Base-by-base conservation (phyloP, 2,113 vertebrate species). In the Osmerus eperlanus region DNA sequence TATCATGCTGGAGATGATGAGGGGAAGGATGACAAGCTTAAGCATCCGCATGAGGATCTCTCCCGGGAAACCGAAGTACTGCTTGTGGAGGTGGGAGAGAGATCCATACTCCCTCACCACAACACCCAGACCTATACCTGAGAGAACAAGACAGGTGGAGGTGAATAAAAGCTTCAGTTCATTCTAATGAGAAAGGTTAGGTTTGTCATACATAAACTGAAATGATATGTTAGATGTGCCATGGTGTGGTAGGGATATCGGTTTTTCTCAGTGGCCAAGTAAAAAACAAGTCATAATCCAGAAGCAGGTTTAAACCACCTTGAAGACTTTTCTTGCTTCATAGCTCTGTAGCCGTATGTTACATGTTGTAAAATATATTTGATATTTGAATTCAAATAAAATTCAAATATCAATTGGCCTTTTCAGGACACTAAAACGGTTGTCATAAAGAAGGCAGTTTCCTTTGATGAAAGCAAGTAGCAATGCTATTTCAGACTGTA, bases 1-100 rank as follows among this genome's bases (percentile, higher is more conserved):
- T 80, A 99, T 96, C 94, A 99, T 99, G 92, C 97, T 99, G 74
- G 97, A 99, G 81, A 98, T 91, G 86, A 99, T 96, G 84, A 99
- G 92, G 0, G 97, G 97, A 25, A 99, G 89, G 88, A 99, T 97
- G 85, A 99, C 88, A 61, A 99, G 93, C 79, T 98, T 99, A 55
- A 99, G 93, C 97, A 99, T 98, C 74, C 97, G 90, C 97, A 99
- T 98, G 32, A 99, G 91, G 79, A 99, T 78, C 79, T 99, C 97
- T 76, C 97, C 97, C 0, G 96, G 97, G 86, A 99, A 99, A 59
- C 95, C 92, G 63, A 99, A 97, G 79, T 99, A 99, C 87, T 95
- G 91, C 80, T 97, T 98, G 71, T 97, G 86, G 74, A 98, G 89
- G 12, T 89, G 88, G 0, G 96, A 95, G 7, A 99, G 92, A 0